Evolutionary conservation across 2,888 invertebrate species (phyloP), one percentile per base, ranked within the genome.

Genomic region (Exocentrus adspersus): DNA sequence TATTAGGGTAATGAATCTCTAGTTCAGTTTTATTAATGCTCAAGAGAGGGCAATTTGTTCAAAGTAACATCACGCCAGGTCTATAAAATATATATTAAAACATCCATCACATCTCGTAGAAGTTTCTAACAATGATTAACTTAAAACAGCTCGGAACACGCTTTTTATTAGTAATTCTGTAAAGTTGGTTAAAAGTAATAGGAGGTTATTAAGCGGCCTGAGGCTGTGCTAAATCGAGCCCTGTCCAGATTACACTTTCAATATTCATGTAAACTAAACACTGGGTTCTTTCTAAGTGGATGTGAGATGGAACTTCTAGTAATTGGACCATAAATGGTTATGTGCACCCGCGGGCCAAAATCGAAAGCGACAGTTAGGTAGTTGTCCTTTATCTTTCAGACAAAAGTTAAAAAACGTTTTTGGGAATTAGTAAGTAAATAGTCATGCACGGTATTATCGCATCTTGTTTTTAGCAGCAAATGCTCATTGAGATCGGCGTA

Each of bases 231-330:
- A 61, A 65, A 69, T 58, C 69, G 65, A 54, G 54, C 28, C 42
- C 64, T 74, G 75, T 74, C 74, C 74, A 75, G 73, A 76, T 75
- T 75, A 72, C 71, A 75, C 73, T 74, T 76, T 72, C 73, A 73
- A 74, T 77, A 77, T 76, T 77, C 74, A 75, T 75, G 72, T 74
- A 75, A 74, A 72, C 73, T 75, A 76, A 77, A 76, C 70, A 75
- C 56, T 65, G 66, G 64, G 64, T 63, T 70, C 67, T 62, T 62
- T 61, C 51, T 43, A 54, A 43, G 54, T 54, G 17, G 54, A 54
- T 54, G 54, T 54, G 57, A 64, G 65, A 64, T 52, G 64, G 65
- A 68, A 72, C 65, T 72, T 72, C 58, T 64, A 60, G 70, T 74
- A 74, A 75, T 75, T 74, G 71, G 69, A 72, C 68, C 71, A 69